These are phyloP conservation scores for Cryptus viduatorius DNA, from an alignment of 2,888 invertebrate genomes.

Conservation along the genomic window DNA sequence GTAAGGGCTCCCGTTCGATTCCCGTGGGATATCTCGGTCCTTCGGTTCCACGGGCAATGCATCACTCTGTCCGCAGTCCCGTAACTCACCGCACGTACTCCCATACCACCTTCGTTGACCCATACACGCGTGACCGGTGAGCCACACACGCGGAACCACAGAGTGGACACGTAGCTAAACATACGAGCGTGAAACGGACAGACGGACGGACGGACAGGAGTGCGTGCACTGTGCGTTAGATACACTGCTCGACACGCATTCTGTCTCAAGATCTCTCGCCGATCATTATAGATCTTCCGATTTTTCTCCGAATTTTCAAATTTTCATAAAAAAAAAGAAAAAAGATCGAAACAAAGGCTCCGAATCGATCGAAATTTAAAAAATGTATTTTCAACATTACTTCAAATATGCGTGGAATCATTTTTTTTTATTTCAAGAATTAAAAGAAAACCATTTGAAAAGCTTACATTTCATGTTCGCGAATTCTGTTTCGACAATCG, in stretches of 20 bases:
- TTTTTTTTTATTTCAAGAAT: too few relatives aligned
- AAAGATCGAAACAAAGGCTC: background rate
- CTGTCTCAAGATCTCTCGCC: background rate
- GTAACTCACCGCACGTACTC: slow-evolving; percentile 80
- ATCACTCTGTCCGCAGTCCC: slow-evolving; percentile 84
- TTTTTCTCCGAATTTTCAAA: background rate
- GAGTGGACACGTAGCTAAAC: slow-evolving; percentile 63
- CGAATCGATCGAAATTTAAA: too few relatives aligned
- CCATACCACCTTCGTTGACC: slow-evolving; percentile 45
- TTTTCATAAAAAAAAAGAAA: background rate
- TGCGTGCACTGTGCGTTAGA: slow-evolving; percentile 11
- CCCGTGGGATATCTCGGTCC: slow-evolving; percentile 82
- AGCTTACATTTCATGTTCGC: too few relatives aligned
- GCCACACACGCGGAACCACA: slow-evolving; percentile 71
- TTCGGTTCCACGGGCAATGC: slow-evolving; percentile 82
- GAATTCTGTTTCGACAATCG: too few relatives aligned
- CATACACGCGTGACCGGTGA: slow-evolving; percentile 69
- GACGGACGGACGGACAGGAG: slow-evolving; percentile 11
- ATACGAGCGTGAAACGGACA: slow-evolving; percentile 30
- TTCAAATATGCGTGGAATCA: too few relatives aligned
- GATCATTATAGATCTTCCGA: background rate
- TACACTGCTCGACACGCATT: slow-evolving; percentile 62
- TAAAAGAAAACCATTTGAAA: too few relatives aligned
- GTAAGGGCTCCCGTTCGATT: slow-evolving; percentile 81
- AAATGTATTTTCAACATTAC: too few relatives aligned